A percentile compares a stretch with the other conserved stretches of the same genome.
Conservation (phyloP, 2,888 invertebrate species). For the Pseudeuparius sepicola region DNA sequence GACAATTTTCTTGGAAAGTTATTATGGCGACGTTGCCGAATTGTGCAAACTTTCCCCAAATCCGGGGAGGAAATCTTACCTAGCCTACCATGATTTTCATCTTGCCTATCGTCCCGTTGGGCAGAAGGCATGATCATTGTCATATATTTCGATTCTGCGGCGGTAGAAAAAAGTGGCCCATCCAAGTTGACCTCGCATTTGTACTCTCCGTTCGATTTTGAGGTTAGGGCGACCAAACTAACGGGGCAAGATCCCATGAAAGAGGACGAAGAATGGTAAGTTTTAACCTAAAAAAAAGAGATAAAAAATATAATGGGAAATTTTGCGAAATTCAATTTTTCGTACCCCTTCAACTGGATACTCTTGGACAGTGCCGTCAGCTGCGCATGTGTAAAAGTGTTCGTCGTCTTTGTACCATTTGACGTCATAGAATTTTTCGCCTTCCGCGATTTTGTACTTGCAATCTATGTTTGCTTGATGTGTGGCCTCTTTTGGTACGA, state of each 20-base stretch:
- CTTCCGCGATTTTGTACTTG: constrained; percentile 29
- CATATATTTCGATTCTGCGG: constrained; percentile 5
- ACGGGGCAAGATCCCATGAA: constrained; percentile 31
- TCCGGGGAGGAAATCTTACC: too few relatives aligned
- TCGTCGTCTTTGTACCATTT: constrained; percentile 36
- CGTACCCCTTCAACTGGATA: constrained; percentile 29
- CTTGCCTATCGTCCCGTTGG: too few relatives aligned
- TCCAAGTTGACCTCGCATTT: constrained; percentile 34
- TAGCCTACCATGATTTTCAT: too few relatives aligned
- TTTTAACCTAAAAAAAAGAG: constrained; percentile 13
- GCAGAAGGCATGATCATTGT: not conserved
- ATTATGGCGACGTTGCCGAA: too few relatives aligned
- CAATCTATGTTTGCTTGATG: constrained; percentile 31
- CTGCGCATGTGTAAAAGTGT: constrained; percentile 32
- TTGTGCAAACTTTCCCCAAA: too few relatives aligned
- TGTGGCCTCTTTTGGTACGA: constrained; percentile 30
- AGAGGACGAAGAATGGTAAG: constrained; percentile 21
- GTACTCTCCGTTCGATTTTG: constrained; percentile 31
- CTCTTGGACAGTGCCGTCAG: constrained; percentile 29
- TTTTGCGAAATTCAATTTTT: not conserved
- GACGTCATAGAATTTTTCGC: constrained; percentile 30
- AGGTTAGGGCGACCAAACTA: constrained; percentile 26
- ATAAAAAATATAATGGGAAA: not conserved
- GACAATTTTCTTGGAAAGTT: too few relatives aligned
- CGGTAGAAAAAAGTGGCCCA: constrained; percentile 22